A percentile compares a stretch with the other conserved stretches of the same genome.
phyloP scores from a whole-genome alignment of 2,797 vertebrate species.

The Falco cherrug region DNA sequence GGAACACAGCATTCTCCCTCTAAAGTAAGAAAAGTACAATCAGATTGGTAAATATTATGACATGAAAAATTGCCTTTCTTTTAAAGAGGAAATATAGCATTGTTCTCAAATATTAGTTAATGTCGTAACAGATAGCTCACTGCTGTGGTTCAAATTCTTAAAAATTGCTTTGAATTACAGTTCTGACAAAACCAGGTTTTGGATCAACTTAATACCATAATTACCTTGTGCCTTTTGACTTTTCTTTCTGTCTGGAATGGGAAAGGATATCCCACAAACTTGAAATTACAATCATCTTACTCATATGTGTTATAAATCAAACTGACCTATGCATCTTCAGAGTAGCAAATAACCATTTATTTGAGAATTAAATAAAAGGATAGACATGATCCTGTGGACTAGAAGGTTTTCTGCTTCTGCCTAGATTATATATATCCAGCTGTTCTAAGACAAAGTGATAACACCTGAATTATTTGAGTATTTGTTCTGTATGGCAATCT shows the following conservation, averaged over 20 bases:
- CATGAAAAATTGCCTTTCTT: not conserved
- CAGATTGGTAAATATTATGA: not conserved
- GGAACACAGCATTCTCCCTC: not conserved
- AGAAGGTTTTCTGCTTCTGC: not conserved
- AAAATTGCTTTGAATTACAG: not conserved
- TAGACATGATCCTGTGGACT: not conserved
- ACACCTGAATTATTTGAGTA: not conserved
- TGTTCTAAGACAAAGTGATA: not conserved
- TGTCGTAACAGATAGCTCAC: not conserved
- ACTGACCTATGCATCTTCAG: not conserved
- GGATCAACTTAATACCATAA: not conserved
- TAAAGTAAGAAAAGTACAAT: not conserved
- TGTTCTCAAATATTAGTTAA: not conserved
- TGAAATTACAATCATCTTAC: not conserved
- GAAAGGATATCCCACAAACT: not conserved
- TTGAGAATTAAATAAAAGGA: not conserved
- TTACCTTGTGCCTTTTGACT: not conserved
- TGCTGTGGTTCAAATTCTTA: not conserved
- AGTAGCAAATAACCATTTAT: not conserved
- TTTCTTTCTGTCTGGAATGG: not conserved
- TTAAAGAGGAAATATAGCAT: not conserved
- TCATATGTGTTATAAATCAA: not conserved
- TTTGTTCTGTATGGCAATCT: rapidly evolving
- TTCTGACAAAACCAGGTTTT: not conserved
- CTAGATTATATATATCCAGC: not conserved